phyloP scores from a whole-genome alignment of 2,888 invertebrate genomes.

The Danaus chrysippus region DNA sequence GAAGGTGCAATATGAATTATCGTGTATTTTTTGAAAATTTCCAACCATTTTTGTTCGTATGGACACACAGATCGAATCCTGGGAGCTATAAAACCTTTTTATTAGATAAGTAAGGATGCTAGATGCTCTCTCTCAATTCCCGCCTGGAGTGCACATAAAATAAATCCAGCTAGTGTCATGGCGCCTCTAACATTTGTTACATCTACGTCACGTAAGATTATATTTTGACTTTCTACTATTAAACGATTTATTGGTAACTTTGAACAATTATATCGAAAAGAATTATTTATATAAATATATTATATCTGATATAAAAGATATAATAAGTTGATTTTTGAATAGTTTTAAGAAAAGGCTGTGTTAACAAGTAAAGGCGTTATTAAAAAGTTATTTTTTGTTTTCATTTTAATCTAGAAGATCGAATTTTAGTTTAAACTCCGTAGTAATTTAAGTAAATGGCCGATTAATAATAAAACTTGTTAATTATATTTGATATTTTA shows the following conservation, averaged over 20 bases:
- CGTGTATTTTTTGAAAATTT: neutral
- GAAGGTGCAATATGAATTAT: neutral
- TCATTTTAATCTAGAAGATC: too few relatives aligned
- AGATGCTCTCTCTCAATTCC: neutral
- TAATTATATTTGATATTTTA: too few relatives aligned
- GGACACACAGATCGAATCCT: neutral
- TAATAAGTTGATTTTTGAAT: too few relatives aligned
- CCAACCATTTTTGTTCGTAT: neutral
- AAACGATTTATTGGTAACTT: constrained; percentile 40
- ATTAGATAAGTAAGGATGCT: neutral
- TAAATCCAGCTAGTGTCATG: constrained; percentile 16
- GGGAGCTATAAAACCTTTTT: constrained; percentile 3
- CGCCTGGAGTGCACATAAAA: neutral
- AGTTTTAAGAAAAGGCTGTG: too few relatives aligned
- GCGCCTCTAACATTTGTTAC: constrained; percentile 29
- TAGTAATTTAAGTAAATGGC: too few relatives aligned
- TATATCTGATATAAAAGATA: too few relatives aligned
- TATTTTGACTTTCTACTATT: constrained; percentile 54
- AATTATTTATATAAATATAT: neutral
- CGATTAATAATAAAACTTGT: too few relatives aligned
- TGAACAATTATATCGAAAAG: neutral
- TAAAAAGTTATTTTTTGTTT: too few relatives aligned
- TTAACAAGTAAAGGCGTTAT: too few relatives aligned
- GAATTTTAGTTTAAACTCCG: too few relatives aligned
- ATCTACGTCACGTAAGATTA: constrained; percentile 45